phyloP scores from a whole-genome alignment of 2,113 vertebrate species.

The Gymnarchus niloticus region DNA sequence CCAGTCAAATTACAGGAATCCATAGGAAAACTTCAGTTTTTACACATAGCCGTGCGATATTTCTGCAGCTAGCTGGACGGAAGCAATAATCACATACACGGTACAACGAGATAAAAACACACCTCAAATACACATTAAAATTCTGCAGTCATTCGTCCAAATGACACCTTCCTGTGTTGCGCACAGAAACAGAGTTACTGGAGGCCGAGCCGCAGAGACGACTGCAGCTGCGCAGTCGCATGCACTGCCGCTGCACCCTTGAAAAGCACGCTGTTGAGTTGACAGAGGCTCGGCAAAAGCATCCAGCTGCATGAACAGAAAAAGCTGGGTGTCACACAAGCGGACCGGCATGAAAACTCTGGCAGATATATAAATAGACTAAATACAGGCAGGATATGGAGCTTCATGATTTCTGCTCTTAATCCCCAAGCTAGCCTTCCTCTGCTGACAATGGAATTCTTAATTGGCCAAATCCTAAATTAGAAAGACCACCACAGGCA shows the following conservation, averaged over 20 bases:
- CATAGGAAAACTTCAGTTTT: not conserved
- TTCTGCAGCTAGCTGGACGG: not conserved
- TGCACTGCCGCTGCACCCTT: not conserved
- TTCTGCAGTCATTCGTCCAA: not conserved
- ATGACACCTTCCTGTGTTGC: not conserved
- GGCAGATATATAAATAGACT: not conserved
- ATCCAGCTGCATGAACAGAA: not conserved
- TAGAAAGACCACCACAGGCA: not conserved
- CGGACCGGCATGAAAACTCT: not conserved
- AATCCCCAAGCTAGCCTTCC: not conserved
- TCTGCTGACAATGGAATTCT: conserved; percentile 2
- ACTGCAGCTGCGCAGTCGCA: not conserved
- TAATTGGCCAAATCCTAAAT: not conserved
- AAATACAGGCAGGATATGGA: not conserved
- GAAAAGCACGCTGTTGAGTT: not conserved
- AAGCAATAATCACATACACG: no score
- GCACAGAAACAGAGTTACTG: not conserved
- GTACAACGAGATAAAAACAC: no score
- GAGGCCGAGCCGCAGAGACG: not conserved
- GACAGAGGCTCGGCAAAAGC: not conserved
- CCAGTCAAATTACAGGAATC: not conserved
- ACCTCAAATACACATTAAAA: not conserved
- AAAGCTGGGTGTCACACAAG: not conserved
- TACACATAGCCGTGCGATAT: no score
- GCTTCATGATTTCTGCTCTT: not conserved